Evolutionary conservation across 2,888 invertebrate species (phyloP).

Genomic region (Pterobdella sp.): DNA sequence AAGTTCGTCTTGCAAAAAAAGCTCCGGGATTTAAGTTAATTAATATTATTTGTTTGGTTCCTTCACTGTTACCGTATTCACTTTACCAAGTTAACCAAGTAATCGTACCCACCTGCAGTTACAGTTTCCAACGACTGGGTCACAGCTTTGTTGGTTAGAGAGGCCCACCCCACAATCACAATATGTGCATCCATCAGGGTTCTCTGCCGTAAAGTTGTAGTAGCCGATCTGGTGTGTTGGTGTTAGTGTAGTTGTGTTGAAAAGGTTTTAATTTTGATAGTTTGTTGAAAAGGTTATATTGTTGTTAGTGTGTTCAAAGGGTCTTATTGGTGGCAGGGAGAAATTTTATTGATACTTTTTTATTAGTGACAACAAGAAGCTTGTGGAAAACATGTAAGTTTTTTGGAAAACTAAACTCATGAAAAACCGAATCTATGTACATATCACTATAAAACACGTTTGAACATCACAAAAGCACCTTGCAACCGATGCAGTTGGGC

Average conservation of each 20-base stretch:
- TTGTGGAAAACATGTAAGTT: background rate
- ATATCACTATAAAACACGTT: too few relatives aligned
- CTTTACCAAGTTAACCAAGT: background rate
- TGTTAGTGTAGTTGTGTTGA: background rate
- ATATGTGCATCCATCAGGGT: constrained; percentile 39
- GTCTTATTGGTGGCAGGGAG: background rate
- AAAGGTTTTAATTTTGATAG: background rate
- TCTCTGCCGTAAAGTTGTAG: constrained; percentile 35
- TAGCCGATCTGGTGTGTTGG: constrained; percentile 34
- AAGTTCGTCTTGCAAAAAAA: too few relatives aligned
- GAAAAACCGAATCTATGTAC: too few relatives aligned
- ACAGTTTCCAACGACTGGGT: constrained; percentile 37
- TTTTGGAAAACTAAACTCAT: too few relatives aligned
- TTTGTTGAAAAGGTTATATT: background rate
- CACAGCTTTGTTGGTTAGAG: constrained; percentile 35
- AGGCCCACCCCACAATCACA: constrained; percentile 41
- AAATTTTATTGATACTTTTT: background rate
- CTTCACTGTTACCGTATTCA: background rate
- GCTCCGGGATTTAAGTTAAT: too few relatives aligned
- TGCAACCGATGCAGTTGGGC: constrained; percentile 38
- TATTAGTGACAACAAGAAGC: background rate
- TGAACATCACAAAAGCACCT: too few relatives aligned
- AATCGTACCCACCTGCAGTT: constrained; percentile 33
- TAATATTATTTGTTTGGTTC: background rate
- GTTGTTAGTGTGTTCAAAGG: background rate